Conservation (phyloP, 2,113 vertebrate species). For the Ascaphus truei region DNA sequence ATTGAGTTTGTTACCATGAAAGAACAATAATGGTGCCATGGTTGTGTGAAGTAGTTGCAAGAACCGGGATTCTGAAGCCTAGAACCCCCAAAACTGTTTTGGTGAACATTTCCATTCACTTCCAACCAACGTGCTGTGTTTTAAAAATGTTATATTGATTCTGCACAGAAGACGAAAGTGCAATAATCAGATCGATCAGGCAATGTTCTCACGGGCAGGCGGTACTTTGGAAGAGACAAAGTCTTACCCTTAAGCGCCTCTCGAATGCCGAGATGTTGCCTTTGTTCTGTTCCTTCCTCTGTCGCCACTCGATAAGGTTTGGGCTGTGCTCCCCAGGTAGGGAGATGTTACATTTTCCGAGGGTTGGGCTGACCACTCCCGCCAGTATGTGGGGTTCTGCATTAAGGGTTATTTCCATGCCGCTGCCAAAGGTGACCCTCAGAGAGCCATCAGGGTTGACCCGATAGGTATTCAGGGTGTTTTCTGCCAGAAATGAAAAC, state of each 20-base stretch:
- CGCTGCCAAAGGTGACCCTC: constrained; percentile 86
- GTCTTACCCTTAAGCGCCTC: constrained; percentile 89
- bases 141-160: too few relatives aligned
- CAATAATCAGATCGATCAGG: too few relatives aligned
- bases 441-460: constrained; percentile 92
- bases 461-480: constrained; percentile 86
- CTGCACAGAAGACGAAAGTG: too few relatives aligned
- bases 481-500: constrained; percentile 65
- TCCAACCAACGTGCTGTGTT: too few relatives aligned
- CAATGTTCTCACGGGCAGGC: constrained; percentile 8
- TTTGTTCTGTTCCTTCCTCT: constrained; percentile 92
- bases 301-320: constrained; percentile 95
- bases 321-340: constrained; percentile 90
- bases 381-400: constrained; percentile 89
- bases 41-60: too few relatives aligned
- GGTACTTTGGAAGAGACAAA: constrained; percentile 39
- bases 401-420: constrained; percentile 90
- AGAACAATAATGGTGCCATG: too few relatives aligned
- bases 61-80: too few relatives aligned
- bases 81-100: too few relatives aligned
- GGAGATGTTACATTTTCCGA: constrained; percentile 93
- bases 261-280: constrained; percentile 91
- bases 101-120: too few relatives aligned
- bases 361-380: constrained; percentile 85
- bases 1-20: too few relatives aligned